Percentiles rank a stretch among this genome's conserved stretches.
Evolutionary conservation across 1,140 invertebrate species (phyloP).

Genomic region (Drosophila saltans): DNA sequence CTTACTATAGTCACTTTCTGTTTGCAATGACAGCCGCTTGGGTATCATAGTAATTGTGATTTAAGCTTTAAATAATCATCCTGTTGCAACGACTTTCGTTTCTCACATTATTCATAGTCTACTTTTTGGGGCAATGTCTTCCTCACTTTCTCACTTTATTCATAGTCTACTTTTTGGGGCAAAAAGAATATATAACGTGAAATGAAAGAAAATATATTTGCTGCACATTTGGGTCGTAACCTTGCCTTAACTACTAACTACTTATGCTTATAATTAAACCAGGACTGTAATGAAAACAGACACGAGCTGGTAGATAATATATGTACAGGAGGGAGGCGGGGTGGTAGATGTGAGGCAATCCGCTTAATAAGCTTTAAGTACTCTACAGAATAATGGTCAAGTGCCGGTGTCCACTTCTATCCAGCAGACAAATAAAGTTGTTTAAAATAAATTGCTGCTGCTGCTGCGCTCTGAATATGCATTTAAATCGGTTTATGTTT

Average conservation of each 20-base stretch:
- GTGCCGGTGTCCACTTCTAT: conserved; percentile 29
- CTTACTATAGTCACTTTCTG: conserved; percentile 5
- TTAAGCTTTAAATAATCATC: conserved; percentile 30
- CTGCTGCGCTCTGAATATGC: conserved; percentile 1
- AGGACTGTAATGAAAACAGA: conserved; percentile 25
- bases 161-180: conserved; percentile 48
- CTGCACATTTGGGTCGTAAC: conserved; percentile 55
- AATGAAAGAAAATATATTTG: conserved; percentile 26
- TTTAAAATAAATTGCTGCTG: conserved; percentile 9
- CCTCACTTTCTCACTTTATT: not conserved
- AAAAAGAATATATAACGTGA: conserved; percentile 6
- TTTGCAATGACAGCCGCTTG: not conserved
- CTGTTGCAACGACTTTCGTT: conserved; percentile 3
- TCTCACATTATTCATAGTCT: conserved; percentile 24
- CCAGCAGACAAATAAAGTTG: conserved; percentile 20
- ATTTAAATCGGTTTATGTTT: conserved; percentile 14
- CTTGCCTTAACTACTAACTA: conserved; percentile 18
- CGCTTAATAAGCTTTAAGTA: conserved; percentile 55
- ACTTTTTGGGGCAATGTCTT: conserved; percentile 36
- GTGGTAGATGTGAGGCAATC: conserved; percentile 34
- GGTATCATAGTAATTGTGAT: conserved; percentile 5
- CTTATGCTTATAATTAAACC: conserved; percentile 56
- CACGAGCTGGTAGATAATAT: not conserved
- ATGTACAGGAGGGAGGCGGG: not conserved
- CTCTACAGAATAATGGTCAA: conserved; percentile 40